Conservation (phyloP, 2,888 invertebrate species). For the Xanthorhoe spadicearia region DNA sequence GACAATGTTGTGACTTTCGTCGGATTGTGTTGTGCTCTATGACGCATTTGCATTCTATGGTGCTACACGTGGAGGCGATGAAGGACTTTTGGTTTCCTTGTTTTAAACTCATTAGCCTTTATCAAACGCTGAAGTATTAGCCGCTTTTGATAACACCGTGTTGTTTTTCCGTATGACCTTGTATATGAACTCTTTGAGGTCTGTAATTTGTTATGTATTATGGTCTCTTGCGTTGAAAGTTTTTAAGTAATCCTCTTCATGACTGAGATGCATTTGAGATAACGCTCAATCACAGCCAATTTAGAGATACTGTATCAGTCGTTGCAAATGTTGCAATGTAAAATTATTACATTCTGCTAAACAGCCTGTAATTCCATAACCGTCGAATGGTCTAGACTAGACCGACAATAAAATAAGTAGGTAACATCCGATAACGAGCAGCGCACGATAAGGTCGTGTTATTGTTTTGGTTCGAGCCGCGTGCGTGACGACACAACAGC, state of each 20-base stretch:
- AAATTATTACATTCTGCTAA: conserved; percentile 8
- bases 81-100: conserved; percentile 14
- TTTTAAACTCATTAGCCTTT: conserved; percentile 3
- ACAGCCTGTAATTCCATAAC: conserved; percentile 8
- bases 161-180: not conserved
- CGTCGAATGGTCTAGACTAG: conserved; percentile 39
- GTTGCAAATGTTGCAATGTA: not conserved
- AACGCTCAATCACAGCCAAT: not conserved
- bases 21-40: conserved; percentile 15
- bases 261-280: not conserved
- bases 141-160: conserved; percentile 5
- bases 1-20: conserved; percentile 22
- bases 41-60: conserved; percentile 17
- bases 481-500: conserved; percentile 19
- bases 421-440: conserved; percentile 34
- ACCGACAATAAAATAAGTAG: conserved; percentile 33
- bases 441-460: conserved; percentile 43
- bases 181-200: not conserved
- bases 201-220: not conserved
- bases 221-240: not conserved
- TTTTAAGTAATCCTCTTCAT: not conserved
- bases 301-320: not conserved
- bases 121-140: conserved; percentile 7
- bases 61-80: conserved; percentile 11
- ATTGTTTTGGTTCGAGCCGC: conserved; percentile 41